phyloP scores from a whole-genome alignment of 2,888 invertebrate species.

The Tipula helvola region DNA sequence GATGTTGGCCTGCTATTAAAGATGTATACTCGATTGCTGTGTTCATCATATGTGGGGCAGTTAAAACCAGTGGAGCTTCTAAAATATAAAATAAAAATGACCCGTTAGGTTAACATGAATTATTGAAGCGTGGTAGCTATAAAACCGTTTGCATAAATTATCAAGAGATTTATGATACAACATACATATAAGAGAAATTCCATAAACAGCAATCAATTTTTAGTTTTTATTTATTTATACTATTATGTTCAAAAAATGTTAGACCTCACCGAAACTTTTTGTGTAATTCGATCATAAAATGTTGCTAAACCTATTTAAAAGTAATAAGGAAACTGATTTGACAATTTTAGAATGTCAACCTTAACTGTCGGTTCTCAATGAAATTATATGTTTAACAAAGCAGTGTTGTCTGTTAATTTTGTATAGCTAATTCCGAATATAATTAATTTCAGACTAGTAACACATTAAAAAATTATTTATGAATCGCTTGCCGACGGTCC shows the following conservation, averaged over 20 bases:
- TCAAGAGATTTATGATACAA: neutral
- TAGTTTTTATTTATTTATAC: neutral
- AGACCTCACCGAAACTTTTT: neutral
- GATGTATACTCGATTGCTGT: constrained; percentile 45
- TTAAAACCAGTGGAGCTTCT: constrained; percentile 57
- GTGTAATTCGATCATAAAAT: neutral
- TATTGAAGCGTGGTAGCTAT: neutral
- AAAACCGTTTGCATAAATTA: neutral
- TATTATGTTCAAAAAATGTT: neutral
- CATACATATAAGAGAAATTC: neutral
- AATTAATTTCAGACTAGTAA: too few relatives aligned
- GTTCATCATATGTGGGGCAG: constrained; percentile 59
- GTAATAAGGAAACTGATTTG: neutral
- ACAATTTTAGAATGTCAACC: neutral
- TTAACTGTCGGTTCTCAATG: too few relatives aligned
- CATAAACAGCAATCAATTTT: neutral
- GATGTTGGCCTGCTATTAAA: constrained; percentile 47
- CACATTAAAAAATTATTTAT: too few relatives aligned
- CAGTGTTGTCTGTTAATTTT: too few relatives aligned
- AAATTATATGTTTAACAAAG: too few relatives aligned
- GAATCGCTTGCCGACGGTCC: too few relatives aligned
- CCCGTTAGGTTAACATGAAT: neutral
- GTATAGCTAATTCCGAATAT: too few relatives aligned
- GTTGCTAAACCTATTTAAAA: neutral
- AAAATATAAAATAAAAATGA: neutral